Conservation (phyloP, 2,888 invertebrate genomes). For the Polyploca ridens region DNA sequence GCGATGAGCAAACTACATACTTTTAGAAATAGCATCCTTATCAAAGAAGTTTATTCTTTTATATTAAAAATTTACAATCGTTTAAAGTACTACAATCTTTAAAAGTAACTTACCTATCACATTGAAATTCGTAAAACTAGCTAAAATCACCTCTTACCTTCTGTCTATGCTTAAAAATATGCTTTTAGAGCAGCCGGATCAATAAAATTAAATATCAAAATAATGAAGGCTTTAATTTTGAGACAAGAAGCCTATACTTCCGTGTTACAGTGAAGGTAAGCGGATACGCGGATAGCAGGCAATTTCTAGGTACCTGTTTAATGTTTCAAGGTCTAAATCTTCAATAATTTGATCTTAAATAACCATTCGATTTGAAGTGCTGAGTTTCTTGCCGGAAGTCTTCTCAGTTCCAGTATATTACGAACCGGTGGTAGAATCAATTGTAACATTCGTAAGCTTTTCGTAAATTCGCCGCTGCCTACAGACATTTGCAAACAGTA, state of each 20-base stretch:
- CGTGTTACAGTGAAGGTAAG: constrained; percentile 43
- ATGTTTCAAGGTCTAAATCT: not conserved
- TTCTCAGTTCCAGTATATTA: too few species aligned
- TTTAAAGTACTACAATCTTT: not conserved
- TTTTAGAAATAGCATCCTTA: too few species aligned
- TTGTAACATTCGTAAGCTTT: too few species aligned
- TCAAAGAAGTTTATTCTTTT: not conserved
- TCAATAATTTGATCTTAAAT: too few species aligned
- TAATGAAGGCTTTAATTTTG: constrained; percentile 14
- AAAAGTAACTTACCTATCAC: not conserved
- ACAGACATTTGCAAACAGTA: too few species aligned
- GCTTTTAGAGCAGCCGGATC: not conserved
- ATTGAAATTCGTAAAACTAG: not conserved
- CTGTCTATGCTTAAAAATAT: not conserved
- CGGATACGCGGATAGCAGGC: constrained; percentile 37
- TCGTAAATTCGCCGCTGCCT: too few species aligned
- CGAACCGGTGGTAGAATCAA: too few species aligned
- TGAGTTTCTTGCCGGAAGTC: too few species aligned
- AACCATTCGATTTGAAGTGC: too few species aligned
- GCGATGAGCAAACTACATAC: too few species aligned
- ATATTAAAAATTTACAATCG: too few species aligned
- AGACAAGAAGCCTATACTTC: constrained; percentile 28
- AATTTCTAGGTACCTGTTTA: not conserved
- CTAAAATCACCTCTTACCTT: too few species aligned
- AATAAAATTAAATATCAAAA: not conserved